Percentiles rank a stretch among this genome's conserved stretches.
phyloP scores from a whole-genome alignment of 2,888 invertebrate genomes.

The Drosophila sordidapex region DNA sequence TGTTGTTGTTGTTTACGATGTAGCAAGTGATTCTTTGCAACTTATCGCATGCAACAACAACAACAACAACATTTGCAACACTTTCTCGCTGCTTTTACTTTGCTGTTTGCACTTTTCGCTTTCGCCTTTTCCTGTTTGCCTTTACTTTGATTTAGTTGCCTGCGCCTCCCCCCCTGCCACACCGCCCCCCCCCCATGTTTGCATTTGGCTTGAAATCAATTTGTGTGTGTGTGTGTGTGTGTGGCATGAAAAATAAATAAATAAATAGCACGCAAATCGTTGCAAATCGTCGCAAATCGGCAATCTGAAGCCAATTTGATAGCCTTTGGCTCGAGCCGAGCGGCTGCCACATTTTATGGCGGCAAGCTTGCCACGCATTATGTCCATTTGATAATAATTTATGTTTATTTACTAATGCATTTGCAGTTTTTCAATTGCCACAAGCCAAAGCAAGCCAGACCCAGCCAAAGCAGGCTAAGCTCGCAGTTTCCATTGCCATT shows the following conservation, averaged over 20 bases:
- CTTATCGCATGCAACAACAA: conserved; percentile 70
- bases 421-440: conserved; percentile 50
- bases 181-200: conserved; percentile 5
- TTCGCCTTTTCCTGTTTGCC: conserved; percentile 56
- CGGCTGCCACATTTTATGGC: conserved; percentile 59
- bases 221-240: conserved; percentile 57
- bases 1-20: conserved; percentile 77
- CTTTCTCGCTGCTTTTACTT: conserved; percentile 53
- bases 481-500: conserved; percentile 4
- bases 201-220: conserved; percentile 62
- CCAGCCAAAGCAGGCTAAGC: conserved; percentile 19
- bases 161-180: neutral
- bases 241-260: conserved; percentile 58
- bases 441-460: conserved; percentile 17
- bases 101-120: conserved; percentile 54
- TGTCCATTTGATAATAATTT: conserved; percentile 72
- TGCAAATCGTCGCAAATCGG: conserved; percentile 72
- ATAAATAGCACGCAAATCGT: conserved; percentile 73
- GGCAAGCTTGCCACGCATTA: conserved; percentile 70
- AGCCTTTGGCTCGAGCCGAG: conserved; percentile 71
- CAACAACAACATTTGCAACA: conserved; percentile 27
- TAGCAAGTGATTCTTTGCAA: conserved; percentile 76
- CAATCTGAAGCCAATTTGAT: conserved; percentile 74
- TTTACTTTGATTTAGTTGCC: conserved; percentile 73
- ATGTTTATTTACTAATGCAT: conserved; percentile 52